Conservation (phyloP, 2,888 invertebrate genomes). For the Trissolcus japonicus region DNA sequence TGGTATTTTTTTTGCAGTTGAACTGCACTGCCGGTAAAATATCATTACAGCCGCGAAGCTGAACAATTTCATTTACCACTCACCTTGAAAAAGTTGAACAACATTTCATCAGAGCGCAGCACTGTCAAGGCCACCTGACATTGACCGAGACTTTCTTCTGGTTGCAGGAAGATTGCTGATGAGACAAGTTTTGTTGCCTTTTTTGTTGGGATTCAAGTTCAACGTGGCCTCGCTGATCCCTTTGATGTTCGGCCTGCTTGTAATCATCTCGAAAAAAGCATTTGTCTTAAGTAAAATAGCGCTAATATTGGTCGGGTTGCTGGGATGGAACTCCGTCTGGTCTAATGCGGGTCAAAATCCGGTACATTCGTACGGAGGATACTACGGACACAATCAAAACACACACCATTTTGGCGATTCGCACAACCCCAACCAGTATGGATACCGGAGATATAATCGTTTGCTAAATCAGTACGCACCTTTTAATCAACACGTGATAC, state of each 20-base stretch:
- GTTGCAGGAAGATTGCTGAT: slow-evolving; percentile 84
- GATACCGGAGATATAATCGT: slow-evolving; percentile 56
- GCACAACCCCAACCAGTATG: slow-evolving; percentile 35
- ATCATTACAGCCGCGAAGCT: too few relatives aligned
- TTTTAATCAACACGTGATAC: slow-evolving; percentile 64
- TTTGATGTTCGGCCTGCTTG: slow-evolving; percentile 83
- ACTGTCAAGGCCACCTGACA: slow-evolving; percentile 67
- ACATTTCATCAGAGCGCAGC: slow-evolving; percentile 66
- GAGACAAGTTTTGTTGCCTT: slow-evolving; percentile 85
- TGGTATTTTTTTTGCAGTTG: too few relatives aligned
- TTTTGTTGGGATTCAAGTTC: slow-evolving; percentile 88
- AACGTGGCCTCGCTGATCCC: slow-evolving; percentile 86
- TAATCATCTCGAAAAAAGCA: slow-evolving; percentile 87
- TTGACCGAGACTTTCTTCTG: slow-evolving; percentile 50
- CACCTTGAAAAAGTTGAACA: slow-evolving; percentile 43
- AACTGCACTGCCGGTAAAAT: too few relatives aligned
- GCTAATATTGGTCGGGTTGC: slow-evolving; percentile 82
- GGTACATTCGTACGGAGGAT: slow-evolving; percentile 36
- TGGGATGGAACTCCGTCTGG: slow-evolving; percentile 78
- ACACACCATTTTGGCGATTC: slow-evolving; percentile 26
- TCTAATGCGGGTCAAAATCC: slow-evolving; percentile 58
- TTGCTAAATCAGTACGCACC: slow-evolving; percentile 40
- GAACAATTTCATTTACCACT: slow-evolving; percentile 26
- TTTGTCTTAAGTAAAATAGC: slow-evolving; percentile 86
- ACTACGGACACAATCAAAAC: slow-evolving; percentile 46